Evolutionary conservation across 2,797 vertebrate genomes (phyloP).

Genomic region (Diplodus sargus): DNA sequence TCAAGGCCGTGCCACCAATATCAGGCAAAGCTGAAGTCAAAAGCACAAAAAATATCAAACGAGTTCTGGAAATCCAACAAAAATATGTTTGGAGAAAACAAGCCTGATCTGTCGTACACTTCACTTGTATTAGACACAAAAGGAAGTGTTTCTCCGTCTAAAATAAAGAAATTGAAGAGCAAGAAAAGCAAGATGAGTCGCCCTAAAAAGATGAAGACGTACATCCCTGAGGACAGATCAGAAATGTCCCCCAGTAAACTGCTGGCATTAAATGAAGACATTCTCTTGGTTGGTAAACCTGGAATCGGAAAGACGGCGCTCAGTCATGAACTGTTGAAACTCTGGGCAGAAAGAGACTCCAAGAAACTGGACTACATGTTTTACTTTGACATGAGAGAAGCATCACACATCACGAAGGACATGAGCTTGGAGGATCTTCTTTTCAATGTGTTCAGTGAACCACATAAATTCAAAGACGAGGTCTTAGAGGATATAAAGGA

Average conservation of each 20-base stretch:
- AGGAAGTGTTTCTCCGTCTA: neutral
- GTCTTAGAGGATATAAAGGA: conserved; percentile 30
- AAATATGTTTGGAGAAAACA: conserved; percentile 18
- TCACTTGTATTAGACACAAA: conserved; percentile 44
- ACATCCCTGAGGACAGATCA: conserved; percentile 17
- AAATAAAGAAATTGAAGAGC: conserved; percentile 31
- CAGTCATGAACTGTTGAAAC: conserved; percentile 37
- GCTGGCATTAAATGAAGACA: conserved; percentile 19
- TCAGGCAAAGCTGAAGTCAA: conserved; percentile 29
- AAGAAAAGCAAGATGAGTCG: conserved; percentile 33
- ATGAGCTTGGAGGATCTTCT: conserved; percentile 43
- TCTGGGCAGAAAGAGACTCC: conserved; percentile 41
- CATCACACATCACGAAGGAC: neutral
- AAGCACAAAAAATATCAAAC: conserved; percentile 2
- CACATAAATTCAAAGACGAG: conserved; percentile 42
- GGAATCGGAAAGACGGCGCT: conserved; percentile 56
- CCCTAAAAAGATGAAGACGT: conserved; percentile 21
- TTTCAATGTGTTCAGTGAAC: conserved; percentile 27
- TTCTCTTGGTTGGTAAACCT: conserved; percentile 52
- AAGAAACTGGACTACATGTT: conserved; percentile 50
- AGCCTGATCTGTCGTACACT: conserved; percentile 28
- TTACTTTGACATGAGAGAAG: conserved; percentile 59
- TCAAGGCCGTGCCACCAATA: conserved; percentile 15
- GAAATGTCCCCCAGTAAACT: conserved; percentile 27
- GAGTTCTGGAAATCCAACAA: conserved; percentile 28